These are phyloP conservation scores for Merluccius polli DNA, from an alignment of 2,797 vertebrate genomes.

Conservation along the genomic window DNA sequence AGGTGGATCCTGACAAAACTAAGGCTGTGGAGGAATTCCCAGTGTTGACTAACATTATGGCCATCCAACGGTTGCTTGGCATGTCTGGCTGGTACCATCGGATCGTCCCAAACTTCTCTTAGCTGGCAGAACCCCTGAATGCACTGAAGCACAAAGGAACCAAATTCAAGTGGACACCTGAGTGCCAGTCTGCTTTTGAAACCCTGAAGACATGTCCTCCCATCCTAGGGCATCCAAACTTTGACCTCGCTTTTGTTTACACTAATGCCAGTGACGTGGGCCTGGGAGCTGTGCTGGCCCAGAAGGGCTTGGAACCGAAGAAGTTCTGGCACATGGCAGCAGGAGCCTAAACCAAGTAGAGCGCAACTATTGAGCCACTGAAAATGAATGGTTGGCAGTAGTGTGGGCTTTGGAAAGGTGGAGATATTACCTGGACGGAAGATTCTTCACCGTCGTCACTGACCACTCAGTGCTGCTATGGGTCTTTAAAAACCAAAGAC, in stretches of 20 bases:
- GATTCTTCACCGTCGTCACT: background rate
- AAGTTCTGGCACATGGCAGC: background rate
- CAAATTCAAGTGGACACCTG: background rate
- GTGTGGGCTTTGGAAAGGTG: background rate
- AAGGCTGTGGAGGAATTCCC: background rate
- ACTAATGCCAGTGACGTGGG: background rate
- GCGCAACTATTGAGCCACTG: background rate
- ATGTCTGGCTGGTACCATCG: constrained; percentile 11
- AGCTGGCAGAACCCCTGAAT: constrained; percentile 11
- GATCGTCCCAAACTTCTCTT: background rate
- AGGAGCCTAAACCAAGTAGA: background rate
- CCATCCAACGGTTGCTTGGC: background rate
- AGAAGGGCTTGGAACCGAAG: background rate
- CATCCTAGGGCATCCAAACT: constrained; percentile 2
- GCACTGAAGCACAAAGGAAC: constrained; percentile 9
- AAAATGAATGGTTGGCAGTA: background rate
- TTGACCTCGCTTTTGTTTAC: background rate
- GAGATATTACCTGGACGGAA: background rate
- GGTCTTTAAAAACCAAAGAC: constrained; percentile 2
- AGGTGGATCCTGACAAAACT: too few relatives aligned
- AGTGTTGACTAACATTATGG: background rate
- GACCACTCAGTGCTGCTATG: background rate
- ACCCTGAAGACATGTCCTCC: background rate
- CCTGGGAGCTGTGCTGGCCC: background rate
- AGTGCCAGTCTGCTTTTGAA: constrained; percentile 13